Base-by-base conservation (phyloP, 1,140 invertebrate species). In the Portunus trituberculatus region DNA sequence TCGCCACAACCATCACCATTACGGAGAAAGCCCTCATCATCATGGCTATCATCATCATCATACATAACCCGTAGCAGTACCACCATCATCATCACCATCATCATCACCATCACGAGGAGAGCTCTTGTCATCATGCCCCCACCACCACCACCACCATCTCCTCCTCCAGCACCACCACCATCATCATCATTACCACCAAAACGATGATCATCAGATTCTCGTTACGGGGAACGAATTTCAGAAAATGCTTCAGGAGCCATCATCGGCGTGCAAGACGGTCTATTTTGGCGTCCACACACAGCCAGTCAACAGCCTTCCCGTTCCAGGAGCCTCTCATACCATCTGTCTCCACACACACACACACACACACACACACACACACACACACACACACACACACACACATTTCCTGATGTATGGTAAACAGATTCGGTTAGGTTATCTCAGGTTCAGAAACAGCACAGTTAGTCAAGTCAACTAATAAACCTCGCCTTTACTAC, bases 341-440 rank as follows among this genome's bases (percentile, higher is more conserved):
- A 20, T 76, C 67, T n/a, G 20, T n/a, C n/a, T 20, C 67, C 16
- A 76, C 59, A 92, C 89, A 91, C 31, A 91, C 89, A 46, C 89
- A 91, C 32, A 46, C 89, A 91, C 89, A 46, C 89, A 91, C 89
- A 91, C 88, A 90, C 45, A 90, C 88, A 90, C 45, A 90, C 88
- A 39, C 89, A 46, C 89, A 91, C 32, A 46, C 89, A 91, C 89
- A 46, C 89, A 91, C 89, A 91, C 87, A 89, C 87, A 89, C 87
- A 89, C 87, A 89, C 87, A 89, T 20, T 16, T 10, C 10, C 52
- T 59, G 10, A 59, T 6, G 39, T 39, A 39, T 39, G 39, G 39
- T 59, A 87, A 87, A 88, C 46, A 32, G 12, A 6, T 88, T 20
- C 52, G 6, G 39, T 39, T 39, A 39, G 39, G 39, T 39, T 39